Evolutionary conservation across 2,888 invertebrate species (phyloP), one percentile per base, ranked within the genome.

Genomic region (Tuta absoluta): DNA sequence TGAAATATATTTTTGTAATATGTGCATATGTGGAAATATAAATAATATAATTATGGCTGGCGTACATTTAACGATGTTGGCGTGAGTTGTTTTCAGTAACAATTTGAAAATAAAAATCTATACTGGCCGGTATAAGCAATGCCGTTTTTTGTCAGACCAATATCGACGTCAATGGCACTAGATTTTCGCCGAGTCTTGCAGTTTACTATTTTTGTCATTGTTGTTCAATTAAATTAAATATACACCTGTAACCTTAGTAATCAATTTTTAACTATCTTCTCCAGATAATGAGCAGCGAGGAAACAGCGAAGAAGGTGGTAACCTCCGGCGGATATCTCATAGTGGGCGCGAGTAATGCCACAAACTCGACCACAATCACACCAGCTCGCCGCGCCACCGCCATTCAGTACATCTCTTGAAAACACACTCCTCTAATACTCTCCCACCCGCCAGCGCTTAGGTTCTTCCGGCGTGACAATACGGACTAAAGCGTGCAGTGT

Each of bases 241-340:
- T n/a, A n/a, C n/a, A n/a, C n/a, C n/a, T n/a, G n/a, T n/a, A n/a
- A n/a, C n/a, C n/a, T 17, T 10, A 49, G 2, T 21, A 2, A 49
- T 56, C 14, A 2, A n/a, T 17, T 10, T 24, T 7, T 24, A 17
- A 10, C 14, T 24, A 8, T n/a, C 10, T 28, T 14, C 17, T 33
- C 19, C 78, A 90, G 90, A 65, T 85, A 63, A 69, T 85, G 66
- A 84, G 67, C 71, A 85, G 73, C 66, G 4, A 69, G 63, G 23
- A 77, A 3, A 70, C 73, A 57, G 51, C 62, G 0, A 89, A 90
- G 76, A 89, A 89, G 69, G 84, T 89, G 67, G 82, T 88, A 63
- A 85, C 91, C 1, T 85, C 91, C 0, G 91, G 91, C 59, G 91
- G 91, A 0, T 91, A 89, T 73, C 78, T 91, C 66, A 89, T 91